Conservation (phyloP, 2,797 vertebrate species). For the Ceyx erithaca region DNA sequence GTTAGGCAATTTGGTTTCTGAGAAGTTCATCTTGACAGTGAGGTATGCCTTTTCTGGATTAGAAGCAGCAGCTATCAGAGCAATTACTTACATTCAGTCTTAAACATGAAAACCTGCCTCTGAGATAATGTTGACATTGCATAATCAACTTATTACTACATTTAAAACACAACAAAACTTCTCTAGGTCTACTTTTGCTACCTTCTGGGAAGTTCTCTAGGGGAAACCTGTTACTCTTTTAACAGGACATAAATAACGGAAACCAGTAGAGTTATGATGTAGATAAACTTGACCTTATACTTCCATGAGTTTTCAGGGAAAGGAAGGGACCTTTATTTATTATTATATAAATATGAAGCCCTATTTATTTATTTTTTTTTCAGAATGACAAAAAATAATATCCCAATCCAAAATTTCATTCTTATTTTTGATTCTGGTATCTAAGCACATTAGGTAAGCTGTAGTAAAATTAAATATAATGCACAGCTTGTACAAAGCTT, state of each 20-base stretch:
- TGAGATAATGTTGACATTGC: slow-evolving; percentile 9
- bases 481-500: neutral
- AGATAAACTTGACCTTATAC: neutral
- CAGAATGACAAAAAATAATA: slow-evolving; percentile 1
- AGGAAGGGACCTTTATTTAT: neutral
- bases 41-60: neutral
- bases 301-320: neutral
- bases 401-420: neutral
- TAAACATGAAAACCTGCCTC: neutral
- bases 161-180: neutral
- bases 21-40: neutral
- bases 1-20: neutral
- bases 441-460: neutral
- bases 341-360: neutral
- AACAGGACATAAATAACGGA: neutral
- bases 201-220: neutral
- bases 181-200: neutral
- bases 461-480: neutral
- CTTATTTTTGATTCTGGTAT: neutral
- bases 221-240: neutral
- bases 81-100: neutral
- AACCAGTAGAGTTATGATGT: neutral
- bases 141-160: slow-evolving; percentile 7
- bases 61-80: neutral
- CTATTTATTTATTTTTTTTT: neutral